These are phyloP conservation scores for Steinernema khuongi DNA, from an alignment of 1,140 invertebrate species.

Conservation along the genomic window DNA sequence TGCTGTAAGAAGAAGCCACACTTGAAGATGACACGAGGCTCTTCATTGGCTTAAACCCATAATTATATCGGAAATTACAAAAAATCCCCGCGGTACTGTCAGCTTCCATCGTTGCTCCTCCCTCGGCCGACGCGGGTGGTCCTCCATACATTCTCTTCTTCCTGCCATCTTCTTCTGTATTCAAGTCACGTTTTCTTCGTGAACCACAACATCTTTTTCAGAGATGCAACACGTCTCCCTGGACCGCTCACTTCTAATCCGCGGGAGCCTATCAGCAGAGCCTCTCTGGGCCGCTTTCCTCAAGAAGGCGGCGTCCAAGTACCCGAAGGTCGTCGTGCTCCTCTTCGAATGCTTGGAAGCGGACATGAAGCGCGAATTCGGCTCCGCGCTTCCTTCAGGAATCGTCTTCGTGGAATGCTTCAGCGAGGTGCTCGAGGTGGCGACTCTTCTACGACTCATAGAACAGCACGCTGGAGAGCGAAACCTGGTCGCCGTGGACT, in stretches of 20 bases:
- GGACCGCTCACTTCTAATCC: background rate
- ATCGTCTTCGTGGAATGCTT: slow-evolving; percentile 6
- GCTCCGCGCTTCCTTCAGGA: background rate
- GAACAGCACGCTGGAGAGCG: background rate
- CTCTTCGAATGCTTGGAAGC: background rate
- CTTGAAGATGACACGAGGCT: no score
- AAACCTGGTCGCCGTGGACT: background rate
- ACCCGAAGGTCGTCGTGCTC: background rate
- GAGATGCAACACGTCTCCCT: background rate
- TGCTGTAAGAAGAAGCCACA: no score
- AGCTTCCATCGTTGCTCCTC: no score
- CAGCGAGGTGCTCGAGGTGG: background rate
- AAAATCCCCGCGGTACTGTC: no score
- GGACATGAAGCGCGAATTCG: background rate
- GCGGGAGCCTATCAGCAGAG: background rate
- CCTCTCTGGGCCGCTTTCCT: background rate
- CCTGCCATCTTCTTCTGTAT: no score
- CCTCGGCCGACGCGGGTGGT: no score
- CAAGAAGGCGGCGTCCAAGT: background rate
- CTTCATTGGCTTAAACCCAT: no score
- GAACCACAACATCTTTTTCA: background rate
- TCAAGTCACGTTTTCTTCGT: no score
- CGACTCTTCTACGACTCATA: background rate
- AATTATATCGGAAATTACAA: no score
- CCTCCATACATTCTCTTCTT: no score